Base-by-base conservation (phyloP, 35 echinoderm and acorn worm species). In the Nesometra sesokonis region DNA sequence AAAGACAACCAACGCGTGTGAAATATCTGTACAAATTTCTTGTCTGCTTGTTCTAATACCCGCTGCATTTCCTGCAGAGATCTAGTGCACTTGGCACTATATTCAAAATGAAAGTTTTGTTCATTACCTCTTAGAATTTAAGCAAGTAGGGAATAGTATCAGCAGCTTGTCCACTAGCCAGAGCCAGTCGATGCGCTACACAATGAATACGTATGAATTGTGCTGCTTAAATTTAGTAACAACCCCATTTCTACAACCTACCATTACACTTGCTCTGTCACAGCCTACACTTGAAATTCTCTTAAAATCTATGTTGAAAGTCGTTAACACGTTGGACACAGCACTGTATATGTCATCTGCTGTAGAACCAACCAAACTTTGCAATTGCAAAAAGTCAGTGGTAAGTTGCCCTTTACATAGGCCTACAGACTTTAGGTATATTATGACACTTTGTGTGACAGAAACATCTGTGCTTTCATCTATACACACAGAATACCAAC, bases 91-190 rank as follows among this genome's bases (percentile, higher is more conserved):
- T 81, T 81, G 31, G 21, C 30, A 81, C 30, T 33, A 81, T 33
- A 81, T 81, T 81, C 35, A 21, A 81, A 34, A 81, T 33, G 33
- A 31, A 31, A 32, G 35, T 81, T 81, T 81, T 19, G 32, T 81
- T 81, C 30, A 81, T 31, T 33, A 33, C 32, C 35, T 35, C 35
- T 21, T 33, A 15, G 35, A 33, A 81, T 34, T 81, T 81, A 31
- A 81, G 30, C 27, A 81, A 35, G 33, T 81, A 81, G 32, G 80
- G 80, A 33, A 81, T 35, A 31, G 31, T 35, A 81, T 81, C 35
- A 34, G 80, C 80, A 33, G 80, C 80, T 34, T 81, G 31, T 81
- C 35, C 80, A 81, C 80, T 81, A 35, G 80, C 80, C 17, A 81
- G 32, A 21, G 80, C 80, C 35, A 81, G 33, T 31, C 80, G 80